These are phyloP conservation scores for Tenualosa thibaudeaui DNA, from an alignment of 2,797 vertebrate genomes.

Conservation along the genomic window DNA sequence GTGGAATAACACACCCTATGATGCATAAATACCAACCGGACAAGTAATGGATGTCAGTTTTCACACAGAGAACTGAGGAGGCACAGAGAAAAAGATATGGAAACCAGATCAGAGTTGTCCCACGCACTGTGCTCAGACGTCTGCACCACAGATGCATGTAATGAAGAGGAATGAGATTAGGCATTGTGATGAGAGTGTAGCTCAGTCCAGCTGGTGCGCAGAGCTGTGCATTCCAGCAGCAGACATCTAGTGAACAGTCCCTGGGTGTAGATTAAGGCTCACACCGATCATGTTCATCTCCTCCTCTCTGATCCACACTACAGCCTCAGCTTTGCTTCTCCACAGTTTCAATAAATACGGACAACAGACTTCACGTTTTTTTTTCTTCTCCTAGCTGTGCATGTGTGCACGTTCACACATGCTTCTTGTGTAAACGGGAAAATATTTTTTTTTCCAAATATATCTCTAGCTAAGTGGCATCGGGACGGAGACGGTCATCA, in stretches of 20 bases:
- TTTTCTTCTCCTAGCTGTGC: not conserved
- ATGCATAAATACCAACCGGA: not conserved
- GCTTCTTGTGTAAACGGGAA: not conserved
- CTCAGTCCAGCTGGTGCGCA: not conserved
- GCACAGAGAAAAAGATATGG: not conserved
- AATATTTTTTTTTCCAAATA: not conserved
- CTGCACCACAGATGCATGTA: not conserved
- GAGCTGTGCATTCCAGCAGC: not conserved
- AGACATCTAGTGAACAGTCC: not conserved
- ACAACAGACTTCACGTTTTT: not conserved
- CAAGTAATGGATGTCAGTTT: not conserved
- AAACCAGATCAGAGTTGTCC: not conserved
- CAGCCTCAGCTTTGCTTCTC: not conserved
- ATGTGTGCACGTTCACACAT: not conserved
- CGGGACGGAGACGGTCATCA: slow-evolving; percentile 63
- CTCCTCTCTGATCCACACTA: not conserved
- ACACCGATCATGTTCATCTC: not conserved
- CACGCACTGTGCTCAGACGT: not conserved
- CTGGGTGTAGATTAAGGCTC: slow-evolving; percentile 7
- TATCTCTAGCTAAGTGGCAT: not conserved
- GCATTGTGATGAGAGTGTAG: not conserved
- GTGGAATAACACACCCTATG: not conserved
- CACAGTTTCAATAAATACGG: not conserved
- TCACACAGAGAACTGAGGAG: not conserved
- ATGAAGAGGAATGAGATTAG: not conserved